Percentiles rank a stretch among this genome's conserved stretches.
These are phyloP conservation scores for Ammospiza nelsoni DNA, from an alignment of 2,113 vertebrate species.

Conservation along the genomic window DNA sequence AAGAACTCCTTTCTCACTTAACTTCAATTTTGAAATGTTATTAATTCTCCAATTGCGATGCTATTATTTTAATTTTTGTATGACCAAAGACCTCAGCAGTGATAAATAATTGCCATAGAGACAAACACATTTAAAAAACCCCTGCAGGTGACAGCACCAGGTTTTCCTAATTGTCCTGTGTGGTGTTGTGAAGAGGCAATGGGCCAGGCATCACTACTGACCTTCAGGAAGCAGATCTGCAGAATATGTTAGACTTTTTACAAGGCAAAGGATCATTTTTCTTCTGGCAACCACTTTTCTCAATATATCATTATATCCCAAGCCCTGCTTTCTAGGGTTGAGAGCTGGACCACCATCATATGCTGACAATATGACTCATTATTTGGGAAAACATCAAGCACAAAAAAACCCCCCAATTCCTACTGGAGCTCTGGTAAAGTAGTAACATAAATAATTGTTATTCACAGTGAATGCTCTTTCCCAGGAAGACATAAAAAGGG, in stretches of 20 bases:
- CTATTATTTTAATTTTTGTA: not conserved
- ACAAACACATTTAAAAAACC: not conserved
- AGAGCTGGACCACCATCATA: not conserved
- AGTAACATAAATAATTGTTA: not conserved
- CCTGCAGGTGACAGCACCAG: rapidly evolving
- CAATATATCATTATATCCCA: not conserved
- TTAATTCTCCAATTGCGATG: not conserved
- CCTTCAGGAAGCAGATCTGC: not conserved
- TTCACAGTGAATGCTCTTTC: not conserved
- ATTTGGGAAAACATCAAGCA: not conserved
- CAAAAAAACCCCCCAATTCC: not conserved
- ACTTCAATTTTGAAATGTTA: not conserved
- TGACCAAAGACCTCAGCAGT: not conserved
- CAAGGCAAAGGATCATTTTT: not conserved
- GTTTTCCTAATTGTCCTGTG: not conserved
- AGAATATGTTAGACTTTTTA: not conserved
- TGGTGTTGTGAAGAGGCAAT: not conserved
- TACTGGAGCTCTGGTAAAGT: not conserved
- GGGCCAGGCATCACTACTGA: not conserved
- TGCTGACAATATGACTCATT: rapidly evolving
- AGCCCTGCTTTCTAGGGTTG: not conserved
- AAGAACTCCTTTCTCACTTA: not conserved
- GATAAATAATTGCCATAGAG: not conserved
- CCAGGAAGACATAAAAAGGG: not conserved
- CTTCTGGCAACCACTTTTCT: not conserved